Base-by-base conservation (phyloP, 2,113 vertebrate genomes). In the Tautogolabrus adspersus region DNA sequence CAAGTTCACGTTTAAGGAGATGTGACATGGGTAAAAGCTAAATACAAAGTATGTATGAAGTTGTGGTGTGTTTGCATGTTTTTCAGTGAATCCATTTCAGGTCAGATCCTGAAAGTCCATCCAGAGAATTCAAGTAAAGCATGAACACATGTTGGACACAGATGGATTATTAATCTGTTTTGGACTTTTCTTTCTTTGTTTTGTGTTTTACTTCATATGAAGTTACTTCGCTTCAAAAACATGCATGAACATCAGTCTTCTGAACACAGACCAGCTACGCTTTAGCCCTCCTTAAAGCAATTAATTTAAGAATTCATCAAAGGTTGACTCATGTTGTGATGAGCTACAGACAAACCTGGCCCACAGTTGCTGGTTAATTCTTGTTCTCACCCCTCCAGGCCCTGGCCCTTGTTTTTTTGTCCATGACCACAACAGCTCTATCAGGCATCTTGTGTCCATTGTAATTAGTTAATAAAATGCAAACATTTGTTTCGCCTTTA, bases 401-500 rank as follows among this genome's bases (percentile, higher is more conserved):
- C 30, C 30, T 34, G 30, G 30, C 37, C 75, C 58, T 66, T 59
- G 58, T 60, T 49, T 47, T 72, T 66, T 40, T 82, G 73, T 60
- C 60, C 70, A 65, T 71, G 37, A 59, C 71, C 71, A 75, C 65
- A 61, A 79, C 74, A 71, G 65, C 71, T 68, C 70, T 13, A 37
- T 66, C 55, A 72, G 69, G 51, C 16, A 11, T 78, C 77, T 72
- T 54, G 55, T 74, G 74, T 82, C 74, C 59, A 75, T 73, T 65
- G 75, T 85, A 76, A 86, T 82, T 83, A 81, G 85, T 75, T 86
- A 56, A 64, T 72, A 74, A 85, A 89, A 88, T 75, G 80, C 79
- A 88, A 85, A 90, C 83, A 79, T 88, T 90, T 85, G 83, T 89
- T 90, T 83, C 57, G 62, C 81, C 72, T 83, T 84, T 86, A 83